Conservation (phyloP, 2,113 vertebrate species). For the Chitala chitala region DNA sequence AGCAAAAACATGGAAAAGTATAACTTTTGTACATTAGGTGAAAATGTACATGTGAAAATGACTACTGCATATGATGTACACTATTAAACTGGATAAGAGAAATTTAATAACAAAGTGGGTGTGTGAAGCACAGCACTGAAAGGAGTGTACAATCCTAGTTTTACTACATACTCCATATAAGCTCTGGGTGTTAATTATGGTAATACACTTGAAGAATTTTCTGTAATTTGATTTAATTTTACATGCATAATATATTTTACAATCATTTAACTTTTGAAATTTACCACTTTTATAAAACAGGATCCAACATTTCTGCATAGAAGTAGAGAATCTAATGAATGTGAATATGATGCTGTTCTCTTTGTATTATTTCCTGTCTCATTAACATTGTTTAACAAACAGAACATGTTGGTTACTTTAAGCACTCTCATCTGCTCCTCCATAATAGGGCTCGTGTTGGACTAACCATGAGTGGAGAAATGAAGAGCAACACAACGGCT, state of each 20-base stretch:
- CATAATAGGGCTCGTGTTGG: not conserved
- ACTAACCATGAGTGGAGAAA: not conserved
- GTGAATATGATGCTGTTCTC: not conserved
- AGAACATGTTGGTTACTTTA: no score
- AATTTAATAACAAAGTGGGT: no score
- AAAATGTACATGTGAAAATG: slow-evolving; percentile 9
- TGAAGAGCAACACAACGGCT: slow-evolving; percentile 8
- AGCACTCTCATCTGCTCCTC: no score
- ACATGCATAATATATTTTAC: not conserved
- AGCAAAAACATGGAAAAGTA: no score
- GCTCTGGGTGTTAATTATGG: not conserved
- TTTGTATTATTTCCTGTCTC: no score
- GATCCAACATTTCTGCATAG: not conserved
- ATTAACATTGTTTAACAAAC: no score
- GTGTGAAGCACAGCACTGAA: not conserved
- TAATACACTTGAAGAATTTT: not conserved
- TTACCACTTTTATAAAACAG: no score
- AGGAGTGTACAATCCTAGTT: not conserved
- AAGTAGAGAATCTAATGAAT: not conserved
- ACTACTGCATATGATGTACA: slow-evolving; percentile 11
- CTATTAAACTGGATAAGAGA: not conserved
- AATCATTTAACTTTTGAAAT: not conserved
- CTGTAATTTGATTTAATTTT: not conserved
- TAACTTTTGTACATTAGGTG: no score
- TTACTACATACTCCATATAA: no score